Evolutionary conservation across 2,113 vertebrate genomes (phyloP), one percentile per base, ranked within the genome.

Genomic region (Phalacrocorax aristotelis): DNA sequence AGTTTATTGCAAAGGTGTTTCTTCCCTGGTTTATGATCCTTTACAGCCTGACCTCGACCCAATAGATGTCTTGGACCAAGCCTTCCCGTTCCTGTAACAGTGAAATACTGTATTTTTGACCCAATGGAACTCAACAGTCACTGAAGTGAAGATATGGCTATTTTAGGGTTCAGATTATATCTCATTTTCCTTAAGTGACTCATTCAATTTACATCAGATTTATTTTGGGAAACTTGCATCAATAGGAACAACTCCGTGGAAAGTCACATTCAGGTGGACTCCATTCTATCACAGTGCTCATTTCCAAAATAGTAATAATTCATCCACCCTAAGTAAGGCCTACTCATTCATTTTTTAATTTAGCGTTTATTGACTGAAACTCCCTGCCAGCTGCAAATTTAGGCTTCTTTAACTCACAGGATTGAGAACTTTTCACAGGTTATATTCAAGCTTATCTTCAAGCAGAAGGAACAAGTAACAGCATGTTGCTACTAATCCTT

Each of bases 51-150:
- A 58, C 60, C 17, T 46, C 2, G 1, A 36, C 25, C 32, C 30
- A n/a, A 6, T 1, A 4, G 11, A 15, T 4, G 14, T 18, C 57
- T 68, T 20, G 5, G 38, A 36, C 48, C 1, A 3, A 80, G 62
- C 30, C 30, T 34, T 49, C 30, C 42, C 64, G 19, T 38, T 76
- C 57, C 48, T 18, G 0, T 18, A 57, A 19, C 20, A 66, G 21
- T 13, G 16, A 60, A 58, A 52, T 8, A 52, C 30, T 34, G 4
- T 12, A 13, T 20, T 55, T 86, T 13, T 77, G 10, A 48, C n/a
- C 66, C 22, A 30, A 2, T 26, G n/a, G n/a, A 38, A 30, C 46
- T 34, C 14, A 32, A 32, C 0, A 2, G 29, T 15, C 42, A 55
- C 40, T 29, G 17, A 83, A 72, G 38, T 13, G 15, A 76, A 55